Evolutionary conservation across 2,797 vertebrate species (phyloP).

Genomic region (Pseudocheirus occidentalis): DNA sequence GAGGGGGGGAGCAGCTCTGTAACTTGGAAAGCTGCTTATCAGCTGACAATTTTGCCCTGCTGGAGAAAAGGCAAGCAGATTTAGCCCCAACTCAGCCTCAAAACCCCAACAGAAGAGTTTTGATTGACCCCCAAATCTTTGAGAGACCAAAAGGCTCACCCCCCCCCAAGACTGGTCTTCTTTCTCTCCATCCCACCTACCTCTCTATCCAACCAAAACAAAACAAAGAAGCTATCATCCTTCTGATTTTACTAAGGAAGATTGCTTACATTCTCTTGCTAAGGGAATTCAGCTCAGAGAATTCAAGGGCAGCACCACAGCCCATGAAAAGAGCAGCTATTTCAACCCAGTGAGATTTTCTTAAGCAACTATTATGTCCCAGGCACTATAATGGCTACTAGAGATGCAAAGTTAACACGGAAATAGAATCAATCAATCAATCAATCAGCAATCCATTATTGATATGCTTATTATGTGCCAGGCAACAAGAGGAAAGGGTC

Average conservation of each 20-base stretch:
- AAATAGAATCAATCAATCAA: not conserved
- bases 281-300: not conserved
- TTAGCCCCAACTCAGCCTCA: not conserved
- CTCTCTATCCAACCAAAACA: not conserved
- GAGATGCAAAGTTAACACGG: not conserved
- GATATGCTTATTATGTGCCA: not conserved
- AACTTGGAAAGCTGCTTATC: not conserved
- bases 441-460: not conserved
- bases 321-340: not conserved
- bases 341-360: not conserved
- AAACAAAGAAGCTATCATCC: not conserved
- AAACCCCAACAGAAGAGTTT: not conserved
- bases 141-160: not conserved
- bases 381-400: not conserved
- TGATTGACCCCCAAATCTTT: not conserved
- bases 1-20: not conserved
- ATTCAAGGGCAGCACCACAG: not conserved
- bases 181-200: not conserved
- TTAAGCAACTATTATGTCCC: not conserved
- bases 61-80: not conserved
- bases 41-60: not conserved
- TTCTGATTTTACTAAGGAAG: not conserved
- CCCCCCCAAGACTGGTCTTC: rapidly evolving
- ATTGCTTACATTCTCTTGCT: not conserved
- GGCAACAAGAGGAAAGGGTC: not conserved